Base-by-base conservation (phyloP, 2,888 invertebrate species). In the Asteroscopus sphinx region DNA sequence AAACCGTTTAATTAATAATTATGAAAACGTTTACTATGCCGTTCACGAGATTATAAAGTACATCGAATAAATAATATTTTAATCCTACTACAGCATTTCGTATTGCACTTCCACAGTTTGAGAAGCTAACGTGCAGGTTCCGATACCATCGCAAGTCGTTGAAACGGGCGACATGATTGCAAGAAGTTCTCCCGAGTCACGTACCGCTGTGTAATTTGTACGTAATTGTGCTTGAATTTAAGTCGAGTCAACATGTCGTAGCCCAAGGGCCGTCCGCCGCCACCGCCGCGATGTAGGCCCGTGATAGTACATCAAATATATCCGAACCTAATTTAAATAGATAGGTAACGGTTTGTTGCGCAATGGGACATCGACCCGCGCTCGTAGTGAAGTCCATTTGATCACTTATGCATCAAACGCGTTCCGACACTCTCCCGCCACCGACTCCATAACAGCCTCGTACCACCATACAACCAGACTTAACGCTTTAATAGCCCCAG, bases 361-460 rank as follows among this genome's bases (percentile, higher is more conserved):
- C 89, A 91, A 93, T 83, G 85, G 85, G 87, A 84, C 92, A 86
- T 85, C 90, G 92, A 92, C 91, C 93, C 85, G 80, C 70, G 77
- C 67, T 75, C 80, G 64, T 79, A 68, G 44, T 80, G 80, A 76
- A 86, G 86, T 83, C 84, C 83, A 87, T 89, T 91, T 87, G 88
- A 91, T 91, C 88, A 88, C 87, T 88, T 91, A 90, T 89, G 91
- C 90, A 90, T 91, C 91, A 88, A 90, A 91, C 88, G 85, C 83
- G 89, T 86, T 87, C 88, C 87, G 88, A 86, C 88, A 78, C 76
- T 81, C 79, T 78, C 82, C 81, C 59, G 55, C 72, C 58, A 61
- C 75, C 70, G 37, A 61, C 56, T 74, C 77, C 73, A 79, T 79
- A 73, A 75, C 77, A 76, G 76, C 74, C 62, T 70, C 76, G 68